Evolutionary conservation across 2,888 invertebrate genomes (phyloP).

Genomic region (Cryptocheilus praepositus): DNA sequence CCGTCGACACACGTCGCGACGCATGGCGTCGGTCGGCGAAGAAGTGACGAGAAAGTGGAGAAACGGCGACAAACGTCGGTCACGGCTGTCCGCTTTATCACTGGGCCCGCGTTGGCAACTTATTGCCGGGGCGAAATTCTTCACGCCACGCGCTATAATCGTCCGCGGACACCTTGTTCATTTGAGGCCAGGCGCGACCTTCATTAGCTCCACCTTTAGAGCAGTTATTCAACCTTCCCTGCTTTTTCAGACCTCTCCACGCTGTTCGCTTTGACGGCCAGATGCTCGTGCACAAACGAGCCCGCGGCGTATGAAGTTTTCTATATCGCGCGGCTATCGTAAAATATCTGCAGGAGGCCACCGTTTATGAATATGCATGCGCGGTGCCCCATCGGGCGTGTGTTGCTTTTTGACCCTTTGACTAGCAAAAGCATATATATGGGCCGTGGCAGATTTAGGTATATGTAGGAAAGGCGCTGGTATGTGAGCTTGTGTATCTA

Average conservation of each 20-base stretch:
- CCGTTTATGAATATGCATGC: slow-evolving; percentile 15
- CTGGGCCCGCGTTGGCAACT: neutral
- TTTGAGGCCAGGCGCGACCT: neutral
- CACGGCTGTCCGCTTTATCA: slow-evolving; percentile 2
- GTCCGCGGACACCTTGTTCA: too few species aligned
- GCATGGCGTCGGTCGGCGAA: too few species aligned
- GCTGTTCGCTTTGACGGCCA: neutral
- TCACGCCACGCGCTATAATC: too few species aligned
- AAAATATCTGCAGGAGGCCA: neutral
- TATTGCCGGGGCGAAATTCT: neutral
- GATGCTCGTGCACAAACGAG: too few species aligned
- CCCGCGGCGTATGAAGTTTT: neutral
- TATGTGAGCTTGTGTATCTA: too few species aligned
- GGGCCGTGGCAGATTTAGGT: too few species aligned
- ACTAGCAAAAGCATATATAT: too few species aligned
- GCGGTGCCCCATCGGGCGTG: neutral
- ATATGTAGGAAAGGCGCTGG: too few species aligned
- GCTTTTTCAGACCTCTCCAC: slow-evolving; percentile 10
- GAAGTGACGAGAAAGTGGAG: neutral
- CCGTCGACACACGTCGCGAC: too few species aligned
- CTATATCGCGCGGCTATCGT: slow-evolving; percentile 10
- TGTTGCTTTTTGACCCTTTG: too few species aligned
- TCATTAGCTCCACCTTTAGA: neutral
- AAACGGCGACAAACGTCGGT: neutral
- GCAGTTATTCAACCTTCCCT: neutral